Percentiles rank a stretch among this genome's conserved stretches.
Evolutionary conservation across 1,140 invertebrate genomes (phyloP).

Genomic region (Drosophila mauritiana): DNA sequence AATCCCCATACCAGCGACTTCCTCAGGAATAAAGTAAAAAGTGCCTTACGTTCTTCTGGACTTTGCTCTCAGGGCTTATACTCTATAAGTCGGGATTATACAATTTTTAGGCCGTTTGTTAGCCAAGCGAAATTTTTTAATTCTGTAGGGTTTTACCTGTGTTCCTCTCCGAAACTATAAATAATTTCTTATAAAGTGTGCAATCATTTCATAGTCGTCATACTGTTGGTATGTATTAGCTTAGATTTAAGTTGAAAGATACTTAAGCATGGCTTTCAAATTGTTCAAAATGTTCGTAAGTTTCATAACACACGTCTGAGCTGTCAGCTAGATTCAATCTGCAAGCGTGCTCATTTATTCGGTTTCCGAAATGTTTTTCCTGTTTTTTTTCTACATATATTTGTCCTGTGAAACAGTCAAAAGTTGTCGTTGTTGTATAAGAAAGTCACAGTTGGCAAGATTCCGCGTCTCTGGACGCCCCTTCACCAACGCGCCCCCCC

Average conservation of each 20-base stretch:
- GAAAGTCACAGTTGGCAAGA: conserved; percentile 44
- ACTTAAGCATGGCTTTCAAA: too few relatives aligned
- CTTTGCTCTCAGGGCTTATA: not conserved
- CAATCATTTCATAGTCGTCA: too few relatives aligned
- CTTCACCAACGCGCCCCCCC: not conserved
- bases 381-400: not conserved
- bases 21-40: conserved; percentile 10
- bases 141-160: not conserved
- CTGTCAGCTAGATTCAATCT: not conserved
- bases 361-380: not conserved
- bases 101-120: not conserved
- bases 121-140: not conserved
- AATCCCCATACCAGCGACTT: conserved; percentile 1
- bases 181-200: too few relatives aligned
- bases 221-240: too few relatives aligned
- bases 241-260: too few relatives aligned
- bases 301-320: not conserved
- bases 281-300: not conserved
- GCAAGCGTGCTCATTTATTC: not conserved
- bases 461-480: not conserved
- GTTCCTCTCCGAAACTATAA: too few relatives aligned
- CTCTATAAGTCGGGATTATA: not conserved
- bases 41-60: not conserved
- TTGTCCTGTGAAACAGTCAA: conserved; percentile 24
- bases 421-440: conserved; percentile 25